Evolutionary conservation across 2,797 vertebrate species (phyloP), one percentile per base, ranked within the genome.

Genomic region (Microctenopoma lineatum): DNA sequence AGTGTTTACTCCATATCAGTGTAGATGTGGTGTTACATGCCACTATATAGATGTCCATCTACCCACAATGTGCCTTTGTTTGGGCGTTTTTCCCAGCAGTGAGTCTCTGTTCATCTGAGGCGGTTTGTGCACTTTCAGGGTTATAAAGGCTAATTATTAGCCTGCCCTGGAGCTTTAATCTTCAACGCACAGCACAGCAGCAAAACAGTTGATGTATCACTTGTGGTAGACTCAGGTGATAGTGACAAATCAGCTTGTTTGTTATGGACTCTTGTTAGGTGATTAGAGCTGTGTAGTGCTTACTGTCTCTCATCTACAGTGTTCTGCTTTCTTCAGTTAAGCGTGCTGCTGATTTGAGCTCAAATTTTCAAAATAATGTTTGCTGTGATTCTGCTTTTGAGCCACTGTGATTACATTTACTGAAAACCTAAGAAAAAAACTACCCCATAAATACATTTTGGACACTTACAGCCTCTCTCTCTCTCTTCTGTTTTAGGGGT

Each of bases 401-500:
- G 25, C 9, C 54, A 18, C 1, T 25, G 21, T 1, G 18, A 25
- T 47, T 47, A 25, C 45, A 21, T 39, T 42, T 14, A 26, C 16
- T 13, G 5, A 55, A 21, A 21, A 36, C 13, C 4, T 14, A 1
- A 14, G 21, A 16, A 10, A 11, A 13, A 41, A 32, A n/a, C 27
- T 1, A 42, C 8, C 34, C 18, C 39, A n/a, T 39, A 4, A 0
- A 12, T 63, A 7, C 25, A 38, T 39, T 50, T 29, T 54, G 27
- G 1, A 27, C 38, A 41, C 46, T 44, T 14, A 8, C 44, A 42
- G 13, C 63, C 29, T 44, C 4, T 52, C 64, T 67, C 38, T 21
- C 21, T 21, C 21, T 21, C n/a, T 36, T 61, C 14, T 61, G 4
- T 64, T 39, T n/a, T 39, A 99, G 98, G 46, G 97, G 97, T 0